These are phyloP conservation scores for Pecten maximus DNA, from an alignment of 2,888 invertebrate species.

Conservation along the genomic window DNA sequence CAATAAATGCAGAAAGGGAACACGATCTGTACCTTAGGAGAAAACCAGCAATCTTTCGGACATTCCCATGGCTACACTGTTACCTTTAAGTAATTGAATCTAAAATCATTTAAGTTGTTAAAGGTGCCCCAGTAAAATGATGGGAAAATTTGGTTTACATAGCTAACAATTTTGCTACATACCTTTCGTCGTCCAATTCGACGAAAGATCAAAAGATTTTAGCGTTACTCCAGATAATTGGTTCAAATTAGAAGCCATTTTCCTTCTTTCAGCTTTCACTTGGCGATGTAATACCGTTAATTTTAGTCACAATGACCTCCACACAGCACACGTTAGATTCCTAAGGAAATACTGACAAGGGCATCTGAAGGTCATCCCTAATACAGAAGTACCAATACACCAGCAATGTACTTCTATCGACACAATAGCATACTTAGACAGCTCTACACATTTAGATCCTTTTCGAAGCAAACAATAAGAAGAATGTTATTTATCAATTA, in stretches of 20 bases:
- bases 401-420: no score
- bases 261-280: slow-evolving; percentile 5
- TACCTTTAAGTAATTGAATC: neutral
- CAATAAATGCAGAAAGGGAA: neutral
- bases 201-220: slow-evolving; percentile 1
- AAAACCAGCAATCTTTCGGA: neutral
- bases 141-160: slow-evolving; percentile 35
- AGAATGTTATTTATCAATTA: no score
- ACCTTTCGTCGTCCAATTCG: neutral
- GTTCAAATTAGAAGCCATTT: neutral
- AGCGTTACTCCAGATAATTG: neutral
- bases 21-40: neutral
- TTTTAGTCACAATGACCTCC: neutral
- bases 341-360: neutral
- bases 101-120: slow-evolving; percentile 12
- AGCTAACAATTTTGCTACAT: neutral
- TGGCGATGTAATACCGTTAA: neutral
- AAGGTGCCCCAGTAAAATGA: neutral
- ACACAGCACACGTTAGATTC: neutral
- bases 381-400: no score
- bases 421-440: no score
- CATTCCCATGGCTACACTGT: neutral
- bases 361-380: neutral
- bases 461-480: no score
- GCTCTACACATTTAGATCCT: no score